Evolutionary conservation across 2,888 invertebrate genomes (phyloP), one percentile per base, ranked within the genome.

Genomic region (Cryptophagus acutangulus): DNA sequence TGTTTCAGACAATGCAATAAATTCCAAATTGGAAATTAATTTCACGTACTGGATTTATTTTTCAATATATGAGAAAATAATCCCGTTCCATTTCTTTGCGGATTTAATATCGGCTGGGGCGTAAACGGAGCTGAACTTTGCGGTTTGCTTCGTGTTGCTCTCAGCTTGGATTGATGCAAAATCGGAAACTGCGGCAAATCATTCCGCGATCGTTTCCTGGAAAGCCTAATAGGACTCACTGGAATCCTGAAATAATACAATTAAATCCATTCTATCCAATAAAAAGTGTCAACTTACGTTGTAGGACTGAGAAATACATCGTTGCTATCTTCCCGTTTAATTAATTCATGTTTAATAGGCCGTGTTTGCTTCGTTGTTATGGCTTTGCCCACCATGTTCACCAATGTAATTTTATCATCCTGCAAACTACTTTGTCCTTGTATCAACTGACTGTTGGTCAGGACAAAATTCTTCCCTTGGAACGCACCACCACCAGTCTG

Each of bases 31-130:
- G 38, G 14, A 18, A 38, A 10, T 29, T 38, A n/a, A n/a, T 18
- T 18, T 15, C 15, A 12, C 28, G 40, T 29, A 44, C 49, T 45
- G 41, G 41, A 42, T 49, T 57, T 63, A 9, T 40, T 43, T 44
- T 61, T 65, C 39, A 63, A n/a, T n/a, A n/a, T 47, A 51, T 59
- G 63, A 5, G 73, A 65, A 62, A 84, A 92, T 2, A 96, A 74
- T 0, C 96, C 96, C 0, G 87, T 78, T 1, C 93, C 93, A 49
- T 83, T 81, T 48, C 97, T 77, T 43, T 90, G 85, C 0, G 97
- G 97, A 62, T 92, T 90, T 38, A 97, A 73, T 61, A 97, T 88
- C 0, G 97, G 97, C 17, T 91, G 87, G 9, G 97, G 95, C 0
- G 95, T 96, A 69, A 88, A 97, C 44, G 79, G 78, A 8, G 80